These are phyloP conservation scores for Drosophila saltans DNA, from an alignment of 1,140 invertebrate species.

Conservation along the genomic window DNA sequence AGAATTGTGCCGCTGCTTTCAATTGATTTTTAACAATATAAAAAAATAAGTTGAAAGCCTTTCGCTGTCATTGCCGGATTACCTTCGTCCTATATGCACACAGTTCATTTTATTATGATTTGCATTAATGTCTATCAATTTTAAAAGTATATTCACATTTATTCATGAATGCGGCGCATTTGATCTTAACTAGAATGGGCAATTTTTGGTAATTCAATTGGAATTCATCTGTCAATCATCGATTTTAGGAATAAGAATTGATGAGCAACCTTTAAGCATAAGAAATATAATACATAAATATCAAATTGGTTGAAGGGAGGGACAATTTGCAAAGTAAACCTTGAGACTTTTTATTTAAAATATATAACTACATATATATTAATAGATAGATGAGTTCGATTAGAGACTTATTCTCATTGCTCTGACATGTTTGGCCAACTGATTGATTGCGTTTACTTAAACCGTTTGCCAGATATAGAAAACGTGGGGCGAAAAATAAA, in stretches of 20 bases:
- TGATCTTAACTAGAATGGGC: not conserved
- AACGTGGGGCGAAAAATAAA: not conserved
- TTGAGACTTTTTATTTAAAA: too few relatives aligned
- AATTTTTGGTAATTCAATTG: constrained; percentile 1
- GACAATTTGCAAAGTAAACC: too few relatives aligned
- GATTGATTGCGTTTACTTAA: constrained; percentile 11
- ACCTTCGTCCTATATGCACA: not conserved
- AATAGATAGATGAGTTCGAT: not conserved
- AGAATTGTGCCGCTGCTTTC: too few relatives aligned
- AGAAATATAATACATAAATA: not conserved
- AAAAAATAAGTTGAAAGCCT: not conserved
- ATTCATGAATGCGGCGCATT: not conserved
- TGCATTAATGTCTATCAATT: constrained; percentile 7
- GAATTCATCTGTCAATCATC: constrained; percentile 1
- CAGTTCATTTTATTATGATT: not conserved
- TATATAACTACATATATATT: too few relatives aligned
- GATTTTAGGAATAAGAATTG: not conserved
- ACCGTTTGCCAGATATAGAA: not conserved
- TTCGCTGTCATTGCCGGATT: not conserved
- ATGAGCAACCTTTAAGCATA: not conserved
- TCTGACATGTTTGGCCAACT: constrained; percentile 4
- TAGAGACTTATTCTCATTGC: not conserved
- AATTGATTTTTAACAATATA: too few relatives aligned
- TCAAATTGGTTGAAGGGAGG: too few relatives aligned
- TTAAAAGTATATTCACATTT: constrained; percentile 3